phyloP scores from a whole-genome alignment of 2,797 vertebrate species.

The Tauraco hartlaubi region DNA sequence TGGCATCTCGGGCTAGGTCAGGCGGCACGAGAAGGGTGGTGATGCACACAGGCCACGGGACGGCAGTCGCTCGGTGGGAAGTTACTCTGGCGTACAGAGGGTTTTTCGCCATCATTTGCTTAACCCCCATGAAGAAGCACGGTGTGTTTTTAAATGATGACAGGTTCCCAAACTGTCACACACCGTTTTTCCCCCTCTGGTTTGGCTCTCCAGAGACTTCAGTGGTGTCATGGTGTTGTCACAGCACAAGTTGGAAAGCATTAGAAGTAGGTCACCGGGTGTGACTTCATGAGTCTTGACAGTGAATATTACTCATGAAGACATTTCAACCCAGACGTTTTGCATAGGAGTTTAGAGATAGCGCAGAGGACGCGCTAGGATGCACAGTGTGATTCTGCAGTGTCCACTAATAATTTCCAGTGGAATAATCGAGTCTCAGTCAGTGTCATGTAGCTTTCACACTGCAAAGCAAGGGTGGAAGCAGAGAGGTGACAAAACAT shows the following conservation, averaged over 20 bases:
- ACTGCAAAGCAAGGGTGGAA: background rate
- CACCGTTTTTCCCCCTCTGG: background rate
- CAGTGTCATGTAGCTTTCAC: background rate
- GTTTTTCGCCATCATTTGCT: background rate
- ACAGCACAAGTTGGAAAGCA: background rate
- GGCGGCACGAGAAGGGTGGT: background rate
- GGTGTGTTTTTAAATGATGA: background rate
- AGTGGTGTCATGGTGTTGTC: background rate
- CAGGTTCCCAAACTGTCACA: background rate
- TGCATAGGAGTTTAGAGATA: conserved; percentile 18
- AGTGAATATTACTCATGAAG: conserved; percentile 22
- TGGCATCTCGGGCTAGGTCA: rapidly evolving
- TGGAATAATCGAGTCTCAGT: background rate
- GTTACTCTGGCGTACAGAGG: background rate
- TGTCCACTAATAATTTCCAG: conserved; percentile 55
- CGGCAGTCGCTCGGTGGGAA: background rate
- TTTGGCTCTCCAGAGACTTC: conserved; percentile 11
- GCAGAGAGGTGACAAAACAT: background rate
- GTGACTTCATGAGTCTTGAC: background rate
- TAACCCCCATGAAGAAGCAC: background rate
- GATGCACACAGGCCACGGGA: background rate
- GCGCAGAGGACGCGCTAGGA: rapidly evolving
- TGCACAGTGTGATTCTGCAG: background rate
- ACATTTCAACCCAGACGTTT: conserved; percentile 20
- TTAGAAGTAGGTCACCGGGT: background rate